Evolutionary conservation across 2,888 invertebrate species (phyloP).

Genomic region (Amphipyra berbera): DNA sequence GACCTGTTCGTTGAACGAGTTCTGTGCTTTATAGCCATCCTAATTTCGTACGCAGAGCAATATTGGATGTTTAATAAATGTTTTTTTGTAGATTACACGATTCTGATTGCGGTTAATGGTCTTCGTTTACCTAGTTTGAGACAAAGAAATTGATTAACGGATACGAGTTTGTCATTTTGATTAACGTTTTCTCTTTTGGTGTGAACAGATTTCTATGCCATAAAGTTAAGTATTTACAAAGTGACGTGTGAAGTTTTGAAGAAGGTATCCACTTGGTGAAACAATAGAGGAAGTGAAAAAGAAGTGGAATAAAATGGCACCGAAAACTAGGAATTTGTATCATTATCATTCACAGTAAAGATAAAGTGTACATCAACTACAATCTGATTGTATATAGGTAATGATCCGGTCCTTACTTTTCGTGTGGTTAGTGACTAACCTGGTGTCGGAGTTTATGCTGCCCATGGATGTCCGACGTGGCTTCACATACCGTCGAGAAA

Average conservation of each 20-base stretch:
- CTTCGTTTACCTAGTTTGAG: constrained; percentile 46
- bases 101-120: constrained; percentile 57
- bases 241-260: constrained; percentile 5
- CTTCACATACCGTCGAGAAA: no score
- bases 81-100: constrained; percentile 52
- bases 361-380: no score
- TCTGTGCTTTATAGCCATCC: constrained; percentile 77
- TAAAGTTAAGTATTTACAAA: constrained; percentile 18
- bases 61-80: constrained; percentile 70
- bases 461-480: no score
- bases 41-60: constrained; percentile 70
- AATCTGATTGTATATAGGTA: no score
- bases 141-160: constrained; percentile 52
- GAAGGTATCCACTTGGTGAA: constrained; percentile 5
- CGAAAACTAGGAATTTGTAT: no score
- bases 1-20: constrained; percentile 64
- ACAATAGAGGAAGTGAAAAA: background rate
- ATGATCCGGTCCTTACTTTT: no score
- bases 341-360: no score
- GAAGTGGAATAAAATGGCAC: background rate
- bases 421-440: no score
- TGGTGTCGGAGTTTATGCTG: no score
- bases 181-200: constrained; percentile 47
- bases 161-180: constrained; percentile 44
- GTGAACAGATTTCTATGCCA: constrained; percentile 39